Evolutionary conservation across 2,888 invertebrate species (phyloP).

Genomic region (Spatulosminthurus flaviceps): DNA sequence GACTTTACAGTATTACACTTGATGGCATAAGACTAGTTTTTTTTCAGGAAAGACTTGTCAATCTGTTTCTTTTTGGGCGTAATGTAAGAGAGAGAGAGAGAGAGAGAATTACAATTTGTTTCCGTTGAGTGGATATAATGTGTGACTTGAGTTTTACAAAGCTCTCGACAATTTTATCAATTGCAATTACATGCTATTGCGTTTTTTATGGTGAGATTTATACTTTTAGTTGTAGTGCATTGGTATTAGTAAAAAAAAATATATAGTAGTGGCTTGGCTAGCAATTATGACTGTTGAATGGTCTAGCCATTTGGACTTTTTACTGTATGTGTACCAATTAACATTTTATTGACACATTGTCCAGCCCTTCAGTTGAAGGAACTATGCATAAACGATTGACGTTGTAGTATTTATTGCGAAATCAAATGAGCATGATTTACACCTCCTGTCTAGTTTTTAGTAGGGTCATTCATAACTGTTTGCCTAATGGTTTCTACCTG

Average conservation of each 20-base stretch:
- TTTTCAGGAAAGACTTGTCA: no score
- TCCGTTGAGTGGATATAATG: conserved; percentile 15
- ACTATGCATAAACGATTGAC: background rate
- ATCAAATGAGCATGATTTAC: conserved; percentile 6
- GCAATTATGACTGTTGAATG: background rate
- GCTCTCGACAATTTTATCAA: conserved; percentile 1
- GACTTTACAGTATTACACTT: no score
- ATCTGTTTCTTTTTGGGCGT: no score
- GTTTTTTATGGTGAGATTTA: background rate
- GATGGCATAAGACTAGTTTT: no score
- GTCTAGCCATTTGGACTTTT: conserved; percentile 26
- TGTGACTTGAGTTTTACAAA: background rate
- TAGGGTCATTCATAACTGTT: conserved; percentile 13
- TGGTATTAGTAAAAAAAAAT: no score
- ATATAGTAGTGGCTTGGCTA: background rate
- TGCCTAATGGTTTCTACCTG: background rate
- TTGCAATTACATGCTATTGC: background rate
- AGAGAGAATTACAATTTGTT: conserved; percentile 20
- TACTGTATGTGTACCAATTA: conserved; percentile 31
- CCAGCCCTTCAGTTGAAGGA: background rate
- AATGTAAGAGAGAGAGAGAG: conserved; percentile 2
- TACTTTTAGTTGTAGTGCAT: no score
- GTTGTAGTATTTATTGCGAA: background rate
- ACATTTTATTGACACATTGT: conserved; percentile 33
- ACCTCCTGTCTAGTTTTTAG: conserved; percentile 7